Conservation (phyloP, 30 jellyfish, hydroid and myxozoan species). For the Hydractinia symbiolongicarpus region DNA sequence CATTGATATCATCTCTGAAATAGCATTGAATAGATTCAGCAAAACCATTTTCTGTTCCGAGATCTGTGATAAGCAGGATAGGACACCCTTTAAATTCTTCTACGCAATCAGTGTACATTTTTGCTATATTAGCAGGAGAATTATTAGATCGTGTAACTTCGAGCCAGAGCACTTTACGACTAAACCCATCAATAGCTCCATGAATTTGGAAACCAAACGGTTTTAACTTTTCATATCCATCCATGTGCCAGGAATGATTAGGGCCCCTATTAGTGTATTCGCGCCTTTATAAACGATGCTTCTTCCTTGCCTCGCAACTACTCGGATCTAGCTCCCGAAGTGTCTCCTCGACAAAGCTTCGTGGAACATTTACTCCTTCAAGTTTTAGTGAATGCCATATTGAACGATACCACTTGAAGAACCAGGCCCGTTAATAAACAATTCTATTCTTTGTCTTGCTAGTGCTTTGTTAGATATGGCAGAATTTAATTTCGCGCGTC, state of each 20-base stretch:
- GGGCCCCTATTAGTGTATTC: constrained; percentile 29
- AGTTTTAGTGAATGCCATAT: constrained; percentile 33
- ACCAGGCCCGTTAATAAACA: constrained; percentile 23
- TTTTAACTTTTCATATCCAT: constrained; percentile 35
- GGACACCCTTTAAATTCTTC: constrained; percentile 46
- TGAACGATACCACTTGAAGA: constrained; percentile 27
- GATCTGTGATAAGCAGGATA: constrained; percentile 41
- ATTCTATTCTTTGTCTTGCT: constrained; percentile 25
- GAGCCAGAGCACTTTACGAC: constrained; percentile 57
- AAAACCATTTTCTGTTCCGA: constrained; percentile 62
- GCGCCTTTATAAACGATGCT: constrained; percentile 12
- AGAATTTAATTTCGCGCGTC: constrained; percentile 1
- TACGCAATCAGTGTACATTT: constrained; percentile 26
- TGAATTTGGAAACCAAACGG: constrained; percentile 63
- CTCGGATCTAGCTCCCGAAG: constrained; percentile 36
- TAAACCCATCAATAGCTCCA: constrained; percentile 64
- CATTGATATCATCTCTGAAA: constrained; percentile 31
- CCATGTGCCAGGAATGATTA: constrained; percentile 43
- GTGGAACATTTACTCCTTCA: constrained; percentile 33
- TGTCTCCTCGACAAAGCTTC: constrained; percentile 14
- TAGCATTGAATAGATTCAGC: constrained; percentile 50
- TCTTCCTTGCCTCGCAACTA: constrained; percentile 3
- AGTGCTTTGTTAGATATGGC: not conserved
- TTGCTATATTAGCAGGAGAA: constrained; percentile 31
- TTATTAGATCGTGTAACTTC: constrained; percentile 43